Conservation (phyloP, 2,888 invertebrate genomes). For the Drosophila atripex region DNA sequence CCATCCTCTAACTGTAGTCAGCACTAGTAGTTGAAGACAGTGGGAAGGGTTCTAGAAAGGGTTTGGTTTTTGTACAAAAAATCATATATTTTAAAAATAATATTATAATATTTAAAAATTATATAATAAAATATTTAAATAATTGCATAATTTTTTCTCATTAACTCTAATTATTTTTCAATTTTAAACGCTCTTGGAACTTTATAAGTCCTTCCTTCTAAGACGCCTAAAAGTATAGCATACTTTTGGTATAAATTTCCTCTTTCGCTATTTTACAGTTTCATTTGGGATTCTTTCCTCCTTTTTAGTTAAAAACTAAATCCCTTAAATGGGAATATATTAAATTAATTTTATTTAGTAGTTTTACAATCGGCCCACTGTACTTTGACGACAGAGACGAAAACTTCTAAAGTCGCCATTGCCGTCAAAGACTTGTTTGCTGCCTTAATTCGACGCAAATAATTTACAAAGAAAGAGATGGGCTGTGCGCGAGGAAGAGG, state of each 20-base stretch:
- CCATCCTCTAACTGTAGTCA: conserved; percentile 57
- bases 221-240: background rate
- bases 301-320: background rate
- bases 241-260: background rate
- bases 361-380: no score
- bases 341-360: no score
- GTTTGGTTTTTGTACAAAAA: background rate
- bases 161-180: background rate
- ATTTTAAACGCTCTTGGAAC: background rate
- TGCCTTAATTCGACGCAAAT: conserved; percentile 76
- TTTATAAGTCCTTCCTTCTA: background rate
- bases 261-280: background rate
- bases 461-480: conserved; percentile 54
- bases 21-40: conserved; percentile 16
- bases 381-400: conserved; percentile 7
- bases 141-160: background rate
- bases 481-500: conserved; percentile 13
- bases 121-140: background rate
- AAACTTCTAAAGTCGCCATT: conserved; percentile 12
- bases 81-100: no score
- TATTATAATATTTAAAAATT: background rate
- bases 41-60: background rate
- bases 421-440: conserved; percentile 66
- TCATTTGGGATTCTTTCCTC: background rate
- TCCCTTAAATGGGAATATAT: no score